Percentiles rank a stretch among this genome's conserved stretches.
These are phyloP conservation scores for Bothrops jararaca DNA, from an alignment of 2,113 vertebrate species.

Conservation along the genomic window DNA sequence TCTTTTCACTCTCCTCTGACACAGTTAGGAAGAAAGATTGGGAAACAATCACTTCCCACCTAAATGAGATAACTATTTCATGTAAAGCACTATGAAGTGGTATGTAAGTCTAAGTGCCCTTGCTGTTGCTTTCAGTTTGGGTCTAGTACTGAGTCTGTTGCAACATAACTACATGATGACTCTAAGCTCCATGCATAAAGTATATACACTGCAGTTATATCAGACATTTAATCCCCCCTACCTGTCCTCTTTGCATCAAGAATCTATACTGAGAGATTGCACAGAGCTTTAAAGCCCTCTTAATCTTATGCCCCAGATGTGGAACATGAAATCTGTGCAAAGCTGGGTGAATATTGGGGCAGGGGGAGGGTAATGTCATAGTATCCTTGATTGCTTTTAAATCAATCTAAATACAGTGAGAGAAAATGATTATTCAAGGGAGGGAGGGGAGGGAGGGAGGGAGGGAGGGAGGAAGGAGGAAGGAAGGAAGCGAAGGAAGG, in stretches of 20 bases:
- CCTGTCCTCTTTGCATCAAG: slow-evolving; percentile 31
- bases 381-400: slow-evolving; percentile 56
- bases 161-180: not conserved
- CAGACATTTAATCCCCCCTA: slow-evolving; percentile 29
- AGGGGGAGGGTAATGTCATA: not conserved
- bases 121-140: not conserved
- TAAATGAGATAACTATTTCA: not conserved
- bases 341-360: slow-evolving; percentile 3
- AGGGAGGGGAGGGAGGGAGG: no score
- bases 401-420: slow-evolving; percentile 44
- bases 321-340: slow-evolving; percentile 35
- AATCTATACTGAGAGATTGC: slow-evolving; percentile 31
- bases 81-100: not conserved
- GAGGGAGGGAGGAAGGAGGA: no score
- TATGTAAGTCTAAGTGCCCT: not conserved
- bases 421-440: slow-evolving; percentile 31
- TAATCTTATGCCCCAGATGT: slow-evolving; percentile 47
- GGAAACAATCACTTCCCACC: not conserved
- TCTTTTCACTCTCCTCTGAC: not conserved
- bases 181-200: not conserved
- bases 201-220: not conserved
- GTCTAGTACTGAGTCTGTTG: not conserved
- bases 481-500: not conserved
- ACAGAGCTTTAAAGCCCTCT: slow-evolving; percentile 28
- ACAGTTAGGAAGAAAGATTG: not conserved